Evolutionary conservation across 2,797 vertebrate genomes (phyloP).

Genomic region (Chromobotia macracanthus): DNA sequence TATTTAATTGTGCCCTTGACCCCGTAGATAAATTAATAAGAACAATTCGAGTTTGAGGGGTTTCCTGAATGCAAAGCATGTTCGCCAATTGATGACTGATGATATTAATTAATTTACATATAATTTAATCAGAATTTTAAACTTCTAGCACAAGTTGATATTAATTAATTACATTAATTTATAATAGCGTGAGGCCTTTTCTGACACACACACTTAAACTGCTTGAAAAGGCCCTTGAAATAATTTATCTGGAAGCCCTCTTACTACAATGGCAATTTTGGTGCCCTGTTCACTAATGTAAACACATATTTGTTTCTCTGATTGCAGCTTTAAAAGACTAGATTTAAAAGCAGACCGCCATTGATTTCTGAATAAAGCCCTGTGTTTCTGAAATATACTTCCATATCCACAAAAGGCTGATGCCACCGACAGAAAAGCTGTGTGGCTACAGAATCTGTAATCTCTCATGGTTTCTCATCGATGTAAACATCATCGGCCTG

Average conservation of each 20-base stretch:
- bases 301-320: slow-evolving; percentile 69
- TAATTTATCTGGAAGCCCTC: slow-evolving; percentile 68
- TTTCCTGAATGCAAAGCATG: no score
- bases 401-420: slow-evolving; percentile 2
- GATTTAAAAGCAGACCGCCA: background rate
- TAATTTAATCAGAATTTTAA: no score
- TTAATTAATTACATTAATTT: no score
- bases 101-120: no score
- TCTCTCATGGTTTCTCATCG: background rate
- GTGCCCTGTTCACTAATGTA: slow-evolving; percentile 63
- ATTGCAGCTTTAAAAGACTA: slow-evolving; percentile 56
- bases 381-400: background rate
- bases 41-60: no score
- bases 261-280: slow-evolving; percentile 64
- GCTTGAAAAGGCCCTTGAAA: slow-evolving; percentile 63
- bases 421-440: background rate
- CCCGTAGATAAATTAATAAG: no score
- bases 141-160: no score
- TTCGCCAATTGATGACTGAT: no score
- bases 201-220: no score
- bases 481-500: slow-evolving; percentile 71
- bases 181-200: no score
- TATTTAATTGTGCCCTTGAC: no score
- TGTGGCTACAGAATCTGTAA: background rate
- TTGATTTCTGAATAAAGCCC: background rate